Base-by-base conservation (phyloP, 1,140 invertebrate species). In the Coptotermes formosanus region DNA sequence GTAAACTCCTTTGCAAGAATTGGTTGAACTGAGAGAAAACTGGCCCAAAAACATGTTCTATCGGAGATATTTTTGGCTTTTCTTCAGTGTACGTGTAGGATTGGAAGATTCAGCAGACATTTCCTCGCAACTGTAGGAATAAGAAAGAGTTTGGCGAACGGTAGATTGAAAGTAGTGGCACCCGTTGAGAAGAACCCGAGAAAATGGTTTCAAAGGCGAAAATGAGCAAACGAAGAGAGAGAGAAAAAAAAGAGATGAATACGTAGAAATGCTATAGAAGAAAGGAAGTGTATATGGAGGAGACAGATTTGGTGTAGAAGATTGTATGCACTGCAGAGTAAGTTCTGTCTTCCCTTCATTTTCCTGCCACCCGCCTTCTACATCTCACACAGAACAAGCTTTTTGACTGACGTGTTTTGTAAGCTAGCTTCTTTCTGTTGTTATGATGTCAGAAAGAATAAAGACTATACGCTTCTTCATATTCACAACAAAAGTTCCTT, bases 381-480 rank as follows among this genome's bases (percentile, higher is more conserved):
- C 25, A 1, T 75, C 52, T 55, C 52, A 9, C 52, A 55, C 52
- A 55, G 11, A 55, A 12, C 14, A 55, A n/a, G 64, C n/a, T 75
- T 64, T 64, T 75, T 75, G n/a, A 75, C 64, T 75, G 64, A 30
- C 64, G 25, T 75, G 64, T 75, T 75, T 75, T 75, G n/a, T 75
- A 75, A 75, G 64, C 64, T n/a, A 75, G n/a, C 64, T 75, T 75
- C n/a, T 75, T 75, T 75, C 14, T 55, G 52, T 55, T 55, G 52
- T 55, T 55, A 55, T 75, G 64, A 75, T 75, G 64, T 30, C 64
- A 75, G n/a, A 75, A 30, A 75, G 64, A 75, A 75, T 75, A 30
- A 75, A 75, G 64, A 75, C 64, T 75, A 21, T 55, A 55, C 52
- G 30, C 64, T 75, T 30, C 64, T 30, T 30, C n/a, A 75, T 75